Evolutionary conservation across 2,113 vertebrate genomes (phyloP), one percentile per base, ranked within the genome.

Genomic region (Galbula dea): DNA sequence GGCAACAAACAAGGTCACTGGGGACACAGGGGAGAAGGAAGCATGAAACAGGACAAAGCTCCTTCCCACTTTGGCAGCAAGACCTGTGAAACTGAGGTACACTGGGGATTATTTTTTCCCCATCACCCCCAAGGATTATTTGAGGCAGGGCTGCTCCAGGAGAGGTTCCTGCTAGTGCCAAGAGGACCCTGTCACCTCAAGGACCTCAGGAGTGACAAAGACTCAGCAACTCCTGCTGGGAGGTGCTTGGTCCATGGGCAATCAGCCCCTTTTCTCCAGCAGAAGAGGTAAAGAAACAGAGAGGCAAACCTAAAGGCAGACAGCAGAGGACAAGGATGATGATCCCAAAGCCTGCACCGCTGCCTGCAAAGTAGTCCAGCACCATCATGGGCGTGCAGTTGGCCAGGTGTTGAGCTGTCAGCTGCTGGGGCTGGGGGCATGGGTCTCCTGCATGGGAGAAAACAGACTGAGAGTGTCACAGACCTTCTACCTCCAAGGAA

Each of bases 1-100:
- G 37, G 99, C 98, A 55, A 98, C 87, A 2, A 98, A 90, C 43
- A 99, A 97, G 82, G 98, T 98, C 88, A 98, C 99, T 99, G 95
- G 49, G 69, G 49, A 85, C 49, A 80, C 49, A 78, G 0, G 5
- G 41, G 46, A 89, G 62, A 57, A 83, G 36, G 30, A 62, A 3
- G 8, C 10, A 29, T 37, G 43, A 89, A 62, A 23, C 19, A 74
- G 21, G 63, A 55, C 41, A 32, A 15, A 79, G 11, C 9, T 84
- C n/a, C 29, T 63, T 46, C 26, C 23, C 11, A 7, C n/a, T 30
- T 51, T 24, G 59, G 39, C 49, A 62, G 37, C 32, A 41, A 26
- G 45, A n/a, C 61, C 39, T 45, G 11, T 14, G 8, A 0, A 2
- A 66, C 46, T 7, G 22, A 55, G 48, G 8, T 18, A 41, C 57